phyloP scores from a whole-genome alignment of 2,113 vertebrate species.

The Uria lomvia region DNA sequence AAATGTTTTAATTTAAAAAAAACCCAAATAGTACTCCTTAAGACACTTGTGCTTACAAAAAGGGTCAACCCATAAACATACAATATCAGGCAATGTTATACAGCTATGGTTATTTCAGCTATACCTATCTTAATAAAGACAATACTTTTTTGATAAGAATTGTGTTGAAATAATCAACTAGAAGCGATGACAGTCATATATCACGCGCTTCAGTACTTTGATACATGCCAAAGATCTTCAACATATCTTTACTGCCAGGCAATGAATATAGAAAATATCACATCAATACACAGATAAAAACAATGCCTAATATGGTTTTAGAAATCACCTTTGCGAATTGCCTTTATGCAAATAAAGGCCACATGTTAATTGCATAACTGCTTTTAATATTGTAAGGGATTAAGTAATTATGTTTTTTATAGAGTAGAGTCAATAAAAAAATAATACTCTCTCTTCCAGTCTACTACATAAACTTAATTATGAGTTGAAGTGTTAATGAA shows the following conservation, averaged over 20 bases:
- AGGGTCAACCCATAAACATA: not conserved
- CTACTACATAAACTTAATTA: not conserved
- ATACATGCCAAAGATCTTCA: not conserved
- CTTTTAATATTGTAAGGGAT: constrained; percentile 2
- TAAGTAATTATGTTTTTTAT: not conserved
- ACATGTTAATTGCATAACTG: not conserved
- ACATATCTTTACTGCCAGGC: not conserved
- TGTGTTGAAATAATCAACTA: not conserved
- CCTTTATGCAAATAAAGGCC: constrained; percentile 3
- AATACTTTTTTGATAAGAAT: not conserved
- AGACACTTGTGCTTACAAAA: not conserved
- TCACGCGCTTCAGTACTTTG: not conserved
- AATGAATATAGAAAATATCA: not conserved
- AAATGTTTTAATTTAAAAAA: not conserved
- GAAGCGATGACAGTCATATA: not conserved
- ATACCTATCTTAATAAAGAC: not conserved
- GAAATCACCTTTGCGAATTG: not conserved
- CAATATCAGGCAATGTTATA: fast-evolving
- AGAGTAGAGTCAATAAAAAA: not conserved
- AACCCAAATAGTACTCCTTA: not conserved
- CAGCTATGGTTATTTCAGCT: not conserved
- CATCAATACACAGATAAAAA: not conserved
- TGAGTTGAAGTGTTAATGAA: not conserved
- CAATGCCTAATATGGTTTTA: not conserved
- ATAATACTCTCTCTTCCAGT: not conserved